Evolutionary conservation across 2,113 vertebrate genomes (phyloP).

Genomic region (Dendropsophus ebraccatus): DNA sequence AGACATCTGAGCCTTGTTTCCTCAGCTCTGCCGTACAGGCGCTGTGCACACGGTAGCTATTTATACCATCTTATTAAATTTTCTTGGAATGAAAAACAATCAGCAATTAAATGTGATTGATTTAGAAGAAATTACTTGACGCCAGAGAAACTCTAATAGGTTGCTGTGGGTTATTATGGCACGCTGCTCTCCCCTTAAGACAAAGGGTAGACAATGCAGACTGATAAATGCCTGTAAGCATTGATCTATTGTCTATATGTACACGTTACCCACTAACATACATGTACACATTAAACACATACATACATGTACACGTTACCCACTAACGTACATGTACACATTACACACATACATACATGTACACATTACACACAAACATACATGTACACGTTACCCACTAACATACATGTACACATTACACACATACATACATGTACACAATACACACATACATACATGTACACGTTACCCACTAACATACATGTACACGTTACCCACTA

Average conservation of each 20-base stretch:
- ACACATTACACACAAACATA: no score
- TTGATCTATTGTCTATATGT: no score
- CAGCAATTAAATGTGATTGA: slow-evolving; percentile 17
- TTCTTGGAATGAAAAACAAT: background rate
- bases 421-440: background rate
- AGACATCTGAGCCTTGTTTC: background rate
- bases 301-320: no score
- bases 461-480: no score
- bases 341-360: no score
- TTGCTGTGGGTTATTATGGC: background rate
- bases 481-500: no score
- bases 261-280: background rate
- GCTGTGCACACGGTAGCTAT: background rate
- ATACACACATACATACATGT: no score
- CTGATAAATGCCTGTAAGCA: background rate
- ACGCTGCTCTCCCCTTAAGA: background rate
- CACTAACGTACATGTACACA: no score
- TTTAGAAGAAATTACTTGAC: slow-evolving; percentile 2
- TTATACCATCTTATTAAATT: background rate
- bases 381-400: no score
- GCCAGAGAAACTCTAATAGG: background rate
- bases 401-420: background rate
- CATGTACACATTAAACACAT: no score
- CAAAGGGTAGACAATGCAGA: background rate
- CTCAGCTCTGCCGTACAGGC: background rate